Conservation (phyloP, 2,888 invertebrate species). For the Drosophila paracracens region DNA sequence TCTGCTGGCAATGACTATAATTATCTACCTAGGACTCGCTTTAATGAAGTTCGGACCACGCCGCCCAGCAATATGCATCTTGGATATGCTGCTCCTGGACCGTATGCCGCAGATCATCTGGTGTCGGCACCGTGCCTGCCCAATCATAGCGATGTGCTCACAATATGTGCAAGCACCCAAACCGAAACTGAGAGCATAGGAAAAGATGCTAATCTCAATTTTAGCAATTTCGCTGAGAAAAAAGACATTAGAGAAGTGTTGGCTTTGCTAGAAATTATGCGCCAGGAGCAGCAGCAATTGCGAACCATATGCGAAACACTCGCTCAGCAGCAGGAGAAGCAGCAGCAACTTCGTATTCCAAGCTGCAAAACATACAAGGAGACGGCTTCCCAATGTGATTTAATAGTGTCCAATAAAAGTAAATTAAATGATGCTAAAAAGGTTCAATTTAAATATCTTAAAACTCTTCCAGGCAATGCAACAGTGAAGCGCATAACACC, state of each 20-base stretch:
- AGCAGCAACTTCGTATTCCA: background rate
- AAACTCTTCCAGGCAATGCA: conserved; percentile 26
- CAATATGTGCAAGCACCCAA: conserved; percentile 83
- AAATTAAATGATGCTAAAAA: conserved; percentile 4
- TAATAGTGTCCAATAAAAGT: conserved; percentile 43
- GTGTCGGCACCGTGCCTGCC: conserved; percentile 1
- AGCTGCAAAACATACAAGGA: conserved; percentile 43
- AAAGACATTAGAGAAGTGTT: conserved; percentile 70
- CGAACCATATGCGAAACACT: conserved; percentile 62
- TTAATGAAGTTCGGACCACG: conserved; percentile 18
- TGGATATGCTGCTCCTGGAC: conserved; percentile 20
- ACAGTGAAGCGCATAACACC: conserved; percentile 54
- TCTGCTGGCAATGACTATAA: conserved; percentile 48
- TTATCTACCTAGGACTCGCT: conserved; percentile 46
- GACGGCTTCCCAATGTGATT: conserved; percentile 57
- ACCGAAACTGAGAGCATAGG: conserved; percentile 64
- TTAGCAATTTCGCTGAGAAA: conserved; percentile 64
- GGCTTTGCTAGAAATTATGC: conserved; percentile 62
- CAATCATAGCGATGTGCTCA: conserved; percentile 61
- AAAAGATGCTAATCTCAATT: conserved; percentile 27
- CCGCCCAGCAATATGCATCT: conserved; percentile 18
- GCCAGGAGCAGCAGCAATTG: conserved; percentile 76
- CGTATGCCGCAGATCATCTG: conserved; percentile 12
- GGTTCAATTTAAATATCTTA: background rate
- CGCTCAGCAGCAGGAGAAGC: conserved; percentile 32